Conservation (phyloP, 2,888 invertebrate species). For the Trileptium ribeirensis region DNA sequence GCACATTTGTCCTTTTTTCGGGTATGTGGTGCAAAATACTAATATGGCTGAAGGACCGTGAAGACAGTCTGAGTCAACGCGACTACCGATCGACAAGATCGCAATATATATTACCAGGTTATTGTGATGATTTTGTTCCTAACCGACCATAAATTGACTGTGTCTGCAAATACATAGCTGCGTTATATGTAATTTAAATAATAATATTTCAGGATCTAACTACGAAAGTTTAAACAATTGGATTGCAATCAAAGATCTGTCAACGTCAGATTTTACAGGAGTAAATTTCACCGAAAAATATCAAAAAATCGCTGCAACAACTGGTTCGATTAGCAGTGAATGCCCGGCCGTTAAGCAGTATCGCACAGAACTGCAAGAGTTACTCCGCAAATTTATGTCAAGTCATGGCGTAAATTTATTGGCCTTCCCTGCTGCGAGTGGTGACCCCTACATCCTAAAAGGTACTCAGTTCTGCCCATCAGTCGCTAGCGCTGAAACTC, state of each 20-base stretch:
- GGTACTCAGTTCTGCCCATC: background rate
- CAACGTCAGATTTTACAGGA: background rate
- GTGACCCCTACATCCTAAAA: background rate
- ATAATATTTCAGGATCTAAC: background rate
- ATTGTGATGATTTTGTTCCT: no score
- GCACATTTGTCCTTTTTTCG: no score
- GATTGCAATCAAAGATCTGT: background rate
- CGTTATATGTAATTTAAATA: no score
- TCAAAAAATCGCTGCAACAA: background rate
- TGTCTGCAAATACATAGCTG: no score
- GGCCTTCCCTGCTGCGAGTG: background rate
- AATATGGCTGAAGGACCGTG: no score
- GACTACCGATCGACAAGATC: no score
- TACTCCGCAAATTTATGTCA: background rate
- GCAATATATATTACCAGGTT: no score
- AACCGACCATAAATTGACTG: no score
- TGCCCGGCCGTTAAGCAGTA: background rate
- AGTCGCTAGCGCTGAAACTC: background rate
- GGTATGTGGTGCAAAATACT: no score
- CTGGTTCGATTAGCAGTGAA: background rate
- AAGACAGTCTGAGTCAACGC: no score
- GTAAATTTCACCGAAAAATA: background rate
- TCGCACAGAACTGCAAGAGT: background rate
- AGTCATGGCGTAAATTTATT: background rate
- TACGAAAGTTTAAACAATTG: background rate